Evolutionary conservation across 2,113 vertebrate genomes (phyloP).

Genomic region (Argyrosomus japonicus): DNA sequence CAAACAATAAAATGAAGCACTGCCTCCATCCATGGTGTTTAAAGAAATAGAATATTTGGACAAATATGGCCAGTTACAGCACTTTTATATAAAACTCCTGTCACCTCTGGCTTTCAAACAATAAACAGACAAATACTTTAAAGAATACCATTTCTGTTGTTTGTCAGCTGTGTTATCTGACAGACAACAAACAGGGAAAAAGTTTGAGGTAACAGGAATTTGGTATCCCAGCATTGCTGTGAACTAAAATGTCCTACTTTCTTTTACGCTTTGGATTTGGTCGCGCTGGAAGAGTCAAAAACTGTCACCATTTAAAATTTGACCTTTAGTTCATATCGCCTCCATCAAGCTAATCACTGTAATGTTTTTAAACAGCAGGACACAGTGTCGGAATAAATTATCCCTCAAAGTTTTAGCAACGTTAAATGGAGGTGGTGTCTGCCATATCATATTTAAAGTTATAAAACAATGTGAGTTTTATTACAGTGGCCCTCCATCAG

Average conservation of each 20-base stretch:
- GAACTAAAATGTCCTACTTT: slow-evolving; percentile 19
- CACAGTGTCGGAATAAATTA: slow-evolving; percentile 52
- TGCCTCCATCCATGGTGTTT: slow-evolving; percentile 9
- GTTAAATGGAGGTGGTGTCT: slow-evolving; percentile 33
- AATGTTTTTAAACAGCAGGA: slow-evolving; percentile 58
- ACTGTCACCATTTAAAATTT: slow-evolving; percentile 48
- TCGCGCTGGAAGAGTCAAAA: slow-evolving; percentile 27
- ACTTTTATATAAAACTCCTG: not conserved
- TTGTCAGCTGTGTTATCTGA: not conserved
- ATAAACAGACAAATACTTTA: not conserved
- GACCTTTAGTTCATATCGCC: slow-evolving; percentile 48
- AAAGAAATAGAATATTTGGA: slow-evolving; percentile 14
- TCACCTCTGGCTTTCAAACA: not conserved
- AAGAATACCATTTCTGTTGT: not conserved
- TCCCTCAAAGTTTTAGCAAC: slow-evolving; percentile 14
- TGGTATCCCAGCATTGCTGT: not conserved
- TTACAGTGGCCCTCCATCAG: slow-evolving; percentile 14
- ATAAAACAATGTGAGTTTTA: slow-evolving; percentile 21
- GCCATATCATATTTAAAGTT: slow-evolving; percentile 41
- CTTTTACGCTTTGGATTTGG: not conserved
- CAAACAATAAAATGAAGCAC: slow-evolving; percentile 22
- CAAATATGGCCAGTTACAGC: slow-evolving; percentile 8
- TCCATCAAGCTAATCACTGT: slow-evolving; percentile 55
- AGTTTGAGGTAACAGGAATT: not conserved
- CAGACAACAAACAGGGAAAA: not conserved